phyloP scores from a whole-genome alignment of 2,113 vertebrate genomes.

The Morone saxatilis region DNA sequence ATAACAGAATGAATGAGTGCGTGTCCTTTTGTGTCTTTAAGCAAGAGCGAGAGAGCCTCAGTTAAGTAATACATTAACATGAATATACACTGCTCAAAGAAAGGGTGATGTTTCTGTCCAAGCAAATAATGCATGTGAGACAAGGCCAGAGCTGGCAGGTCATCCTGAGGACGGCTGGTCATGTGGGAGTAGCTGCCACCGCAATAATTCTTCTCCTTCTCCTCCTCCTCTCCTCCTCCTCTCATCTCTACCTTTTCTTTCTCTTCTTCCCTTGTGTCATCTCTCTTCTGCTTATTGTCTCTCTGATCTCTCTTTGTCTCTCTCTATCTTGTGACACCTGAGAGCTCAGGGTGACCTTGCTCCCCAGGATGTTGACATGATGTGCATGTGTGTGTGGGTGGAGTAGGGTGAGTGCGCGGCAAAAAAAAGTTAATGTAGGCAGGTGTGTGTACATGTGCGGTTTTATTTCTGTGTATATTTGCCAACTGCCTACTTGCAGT shows the following conservation, averaged over 20 bases:
- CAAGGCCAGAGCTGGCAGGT: background rate
- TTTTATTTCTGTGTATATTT: background rate
- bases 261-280: constrained; percentile 5
- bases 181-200: constrained; percentile 32
- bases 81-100: background rate
- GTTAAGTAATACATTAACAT: constrained; percentile 7
- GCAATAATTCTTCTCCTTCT: constrained; percentile 1
- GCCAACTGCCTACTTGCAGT: background rate
- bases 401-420: background rate
- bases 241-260: constrained; percentile 3
- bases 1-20: background rate
- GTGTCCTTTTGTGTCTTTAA: background rate
- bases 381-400: background rate
- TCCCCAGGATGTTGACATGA: background rate
- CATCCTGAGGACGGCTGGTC: background rate
- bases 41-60: background rate
- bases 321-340: constrained; percentile 29
- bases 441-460: background rate
- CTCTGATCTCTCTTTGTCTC: background rate
- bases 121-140: background rate
- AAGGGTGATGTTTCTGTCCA: background rate
- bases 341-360: constrained; percentile 38
- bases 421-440: background rate
- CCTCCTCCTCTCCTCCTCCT: background rate
- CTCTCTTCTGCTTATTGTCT: background rate